These are phyloP conservation scores for Pachyseris speciosa DNA, from an alignment of 64 coral and sea anemone species.

Conservation along the genomic window DNA sequence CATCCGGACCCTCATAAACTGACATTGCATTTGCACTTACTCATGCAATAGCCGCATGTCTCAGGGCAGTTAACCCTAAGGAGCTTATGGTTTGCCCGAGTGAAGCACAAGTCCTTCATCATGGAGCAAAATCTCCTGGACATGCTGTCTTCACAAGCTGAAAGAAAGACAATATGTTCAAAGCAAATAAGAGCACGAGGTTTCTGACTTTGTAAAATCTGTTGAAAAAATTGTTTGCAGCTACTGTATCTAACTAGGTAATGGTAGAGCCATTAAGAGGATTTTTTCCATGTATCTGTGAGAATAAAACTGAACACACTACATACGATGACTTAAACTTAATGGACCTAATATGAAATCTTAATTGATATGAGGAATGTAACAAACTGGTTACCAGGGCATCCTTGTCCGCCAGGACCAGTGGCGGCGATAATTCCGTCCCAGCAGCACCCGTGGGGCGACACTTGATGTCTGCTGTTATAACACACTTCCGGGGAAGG, in stretches of 20 bases:
- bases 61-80: not conserved
- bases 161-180: not conserved
- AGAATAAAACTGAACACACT: too few species aligned
- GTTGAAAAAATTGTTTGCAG: too few species aligned
- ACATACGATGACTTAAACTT: too few species aligned
- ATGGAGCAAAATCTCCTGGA: not conserved
- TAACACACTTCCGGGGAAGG: slow-evolving; percentile 14
- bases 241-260: too few species aligned
- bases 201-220: too few species aligned
- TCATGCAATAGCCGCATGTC: slow-evolving; percentile 8
- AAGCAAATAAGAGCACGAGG: too few species aligned
- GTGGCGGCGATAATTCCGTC: not conserved
- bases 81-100: not conserved
- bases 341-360: too few species aligned
- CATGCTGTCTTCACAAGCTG: slow-evolving; percentile 12
- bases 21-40: not conserved
- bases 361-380: too few species aligned
- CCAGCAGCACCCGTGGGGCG: slow-evolving; percentile 5
- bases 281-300: too few species aligned
- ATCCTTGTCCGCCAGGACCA: slow-evolving; percentile 4
- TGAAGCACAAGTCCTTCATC: slow-evolving; percentile 13
- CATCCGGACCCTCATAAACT: too few species aligned
- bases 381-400: not conserved
- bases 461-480: not conserved
- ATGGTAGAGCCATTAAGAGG: too few species aligned